Evolutionary conservation across 2,113 vertebrate species (phyloP).

Genomic region (Brachirus orientalis): DNA sequence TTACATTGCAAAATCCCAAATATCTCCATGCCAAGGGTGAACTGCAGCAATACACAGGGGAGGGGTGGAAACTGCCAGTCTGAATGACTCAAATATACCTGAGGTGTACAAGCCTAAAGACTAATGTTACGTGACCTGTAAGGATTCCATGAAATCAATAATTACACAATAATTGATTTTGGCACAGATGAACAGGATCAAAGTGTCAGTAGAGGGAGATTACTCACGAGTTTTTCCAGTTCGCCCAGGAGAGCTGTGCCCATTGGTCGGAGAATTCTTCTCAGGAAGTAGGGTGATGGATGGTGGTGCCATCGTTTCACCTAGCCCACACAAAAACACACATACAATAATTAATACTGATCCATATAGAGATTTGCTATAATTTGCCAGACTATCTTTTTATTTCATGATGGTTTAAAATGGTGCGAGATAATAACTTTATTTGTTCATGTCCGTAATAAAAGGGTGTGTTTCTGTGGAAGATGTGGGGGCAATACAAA

Average conservation of each 20-base stretch:
- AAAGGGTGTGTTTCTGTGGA: too few species aligned
- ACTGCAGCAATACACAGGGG: constrained; percentile 44
- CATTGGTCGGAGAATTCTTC: constrained; percentile 73
- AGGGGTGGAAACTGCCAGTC: constrained; percentile 18
- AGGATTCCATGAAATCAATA: neutral
- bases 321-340: constrained; percentile 50
- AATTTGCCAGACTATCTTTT: too few species aligned
- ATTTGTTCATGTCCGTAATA: too few species aligned
- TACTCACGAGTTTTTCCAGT: constrained; percentile 76
- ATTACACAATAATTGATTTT: constrained; percentile 22
- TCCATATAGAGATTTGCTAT: too few species aligned
- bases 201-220: constrained; percentile 24
- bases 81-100: too few species aligned
- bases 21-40: constrained; percentile 42
- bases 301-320: constrained; percentile 72
- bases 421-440: too few species aligned
- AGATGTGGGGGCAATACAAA: too few species aligned
- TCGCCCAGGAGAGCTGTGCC: constrained; percentile 71
- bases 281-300: constrained; percentile 70
- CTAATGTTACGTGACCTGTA: neutral
- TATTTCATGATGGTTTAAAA: too few species aligned
- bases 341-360: neutral
- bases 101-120: neutral
- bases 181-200: constrained; percentile 17
- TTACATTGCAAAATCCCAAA: constrained; percentile 49